Percentiles rank a stretch among this genome's conserved stretches.
phyloP scores from a whole-genome alignment of 2,797 vertebrate genomes.

The Myripristis jacobus region DNA sequence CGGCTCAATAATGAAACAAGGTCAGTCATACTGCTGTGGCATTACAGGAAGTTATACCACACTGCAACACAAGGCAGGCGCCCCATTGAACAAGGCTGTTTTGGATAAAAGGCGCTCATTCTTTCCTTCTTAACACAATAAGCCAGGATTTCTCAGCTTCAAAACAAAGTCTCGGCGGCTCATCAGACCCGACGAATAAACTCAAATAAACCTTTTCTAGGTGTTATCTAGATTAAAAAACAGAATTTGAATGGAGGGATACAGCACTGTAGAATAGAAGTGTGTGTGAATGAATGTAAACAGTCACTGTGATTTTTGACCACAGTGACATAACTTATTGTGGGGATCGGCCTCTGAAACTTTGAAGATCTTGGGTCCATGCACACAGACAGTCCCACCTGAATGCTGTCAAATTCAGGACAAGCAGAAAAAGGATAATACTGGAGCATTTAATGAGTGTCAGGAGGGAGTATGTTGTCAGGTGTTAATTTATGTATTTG shows the following conservation, averaged over 20 bases:
- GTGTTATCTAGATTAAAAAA: slow-evolving; percentile 50
- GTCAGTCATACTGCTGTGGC: slow-evolving; percentile 24
- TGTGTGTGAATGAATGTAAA: slow-evolving; percentile 14
- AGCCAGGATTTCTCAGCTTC: slow-evolving; percentile 69
- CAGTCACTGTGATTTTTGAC: slow-evolving; percentile 13
- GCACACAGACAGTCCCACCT: background rate
- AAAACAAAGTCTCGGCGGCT: slow-evolving; percentile 54
- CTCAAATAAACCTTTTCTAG: slow-evolving; percentile 34
- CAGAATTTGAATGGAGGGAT: background rate
- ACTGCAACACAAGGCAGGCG: slow-evolving; percentile 47
- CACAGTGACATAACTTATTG: no score
- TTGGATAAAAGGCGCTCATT: slow-evolving; percentile 65
- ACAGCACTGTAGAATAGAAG: slow-evolving; percentile 22
- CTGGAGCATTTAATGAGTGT: background rate
- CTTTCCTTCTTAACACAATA: slow-evolving; percentile 79
- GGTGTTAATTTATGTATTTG: background rate
- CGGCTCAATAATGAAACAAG: slow-evolving; percentile 42
- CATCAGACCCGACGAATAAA: slow-evolving; percentile 37
- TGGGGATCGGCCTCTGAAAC: no score
- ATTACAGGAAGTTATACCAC: slow-evolving; percentile 47
- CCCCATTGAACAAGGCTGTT: slow-evolving; percentile 55
- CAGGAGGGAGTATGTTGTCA: background rate
- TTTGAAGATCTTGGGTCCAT: background rate
- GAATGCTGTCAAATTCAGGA: background rate
- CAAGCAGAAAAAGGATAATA: background rate